Conservation (phyloP, 2,797 vertebrate genomes). For the Cyclura pinguis region DNA sequence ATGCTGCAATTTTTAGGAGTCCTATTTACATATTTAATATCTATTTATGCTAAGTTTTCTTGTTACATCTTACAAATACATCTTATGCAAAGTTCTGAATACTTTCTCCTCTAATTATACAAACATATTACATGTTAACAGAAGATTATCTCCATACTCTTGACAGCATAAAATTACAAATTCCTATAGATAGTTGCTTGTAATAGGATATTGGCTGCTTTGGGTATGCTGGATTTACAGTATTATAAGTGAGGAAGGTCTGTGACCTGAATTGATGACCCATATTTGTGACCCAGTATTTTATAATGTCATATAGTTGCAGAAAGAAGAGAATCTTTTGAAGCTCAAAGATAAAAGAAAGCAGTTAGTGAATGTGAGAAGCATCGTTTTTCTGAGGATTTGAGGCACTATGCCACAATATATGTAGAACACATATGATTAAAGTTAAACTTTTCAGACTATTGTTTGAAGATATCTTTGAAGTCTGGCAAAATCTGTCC, state of each 20-base stretch:
- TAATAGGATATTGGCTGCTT: background rate
- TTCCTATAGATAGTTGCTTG: background rate
- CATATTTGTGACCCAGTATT: slow-evolving; percentile 21
- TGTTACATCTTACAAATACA: background rate
- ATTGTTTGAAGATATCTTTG: background rate
- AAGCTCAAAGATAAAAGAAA: background rate
- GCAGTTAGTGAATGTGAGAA: background rate
- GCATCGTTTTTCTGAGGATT: background rate
- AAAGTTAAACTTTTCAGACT: background rate
- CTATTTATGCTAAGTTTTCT: background rate
- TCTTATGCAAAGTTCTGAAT: background rate
- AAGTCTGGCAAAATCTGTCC: background rate
- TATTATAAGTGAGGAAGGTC: background rate
- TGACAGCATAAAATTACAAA: background rate
- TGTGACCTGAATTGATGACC: slow-evolving; percentile 26
- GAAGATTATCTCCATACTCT: slow-evolving; percentile 4
- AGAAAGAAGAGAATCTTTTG: background rate
- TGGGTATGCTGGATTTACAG: background rate
- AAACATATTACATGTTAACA: background rate
- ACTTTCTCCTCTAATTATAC: background rate
- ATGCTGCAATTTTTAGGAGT: background rate
- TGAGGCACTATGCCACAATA: background rate
- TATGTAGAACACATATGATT: background rate
- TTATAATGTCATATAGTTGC: background rate
- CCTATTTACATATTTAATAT: background rate